These are phyloP conservation scores for Eudasyphora cyanicolor DNA, from an alignment of 2,888 invertebrate genomes.

Conservation along the genomic window DNA sequence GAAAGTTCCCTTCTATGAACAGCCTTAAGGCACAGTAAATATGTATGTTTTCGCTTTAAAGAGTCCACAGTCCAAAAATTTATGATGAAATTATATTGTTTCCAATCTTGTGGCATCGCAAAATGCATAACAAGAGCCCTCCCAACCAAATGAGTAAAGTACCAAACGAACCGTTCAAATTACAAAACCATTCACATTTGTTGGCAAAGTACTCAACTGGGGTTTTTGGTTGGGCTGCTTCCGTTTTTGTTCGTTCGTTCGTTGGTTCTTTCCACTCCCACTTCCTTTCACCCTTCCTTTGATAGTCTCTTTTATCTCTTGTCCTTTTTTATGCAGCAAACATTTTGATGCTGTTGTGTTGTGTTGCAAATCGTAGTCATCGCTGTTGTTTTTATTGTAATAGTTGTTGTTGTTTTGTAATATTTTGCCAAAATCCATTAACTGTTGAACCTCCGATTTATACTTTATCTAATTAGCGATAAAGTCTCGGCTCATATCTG, in stretches of 20 bases:
- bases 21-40: too few relatives aligned
- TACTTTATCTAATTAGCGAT: slow-evolving; percentile 65
- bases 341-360: slow-evolving; percentile 4
- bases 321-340: background rate
- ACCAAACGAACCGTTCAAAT: background rate
- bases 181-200: background rate
- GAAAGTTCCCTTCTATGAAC: too few relatives aligned
- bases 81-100: background rate
- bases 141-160: background rate
- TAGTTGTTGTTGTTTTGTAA: slow-evolving; percentile 1
- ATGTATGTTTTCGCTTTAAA: background rate
- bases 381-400: too few relatives aligned
- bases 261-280: too few relatives aligned
- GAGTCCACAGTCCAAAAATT: too few relatives aligned
- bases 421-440: slow-evolving; percentile 60
- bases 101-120: too few relatives aligned
- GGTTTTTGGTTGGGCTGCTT: background rate
- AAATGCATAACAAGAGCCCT: background rate
- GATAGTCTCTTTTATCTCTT: slow-evolving; percentile 4
- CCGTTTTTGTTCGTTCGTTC: background rate
- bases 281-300: background rate
- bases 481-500: slow-evolving; percentile 53
- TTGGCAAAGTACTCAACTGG: slow-evolving; percentile 12
- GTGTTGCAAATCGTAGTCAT: slow-evolving; percentile 31
- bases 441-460: slow-evolving; percentile 50